Conservation (phyloP, 2,113 vertebrate genomes). For the Lipotes vexillifer region DNA sequence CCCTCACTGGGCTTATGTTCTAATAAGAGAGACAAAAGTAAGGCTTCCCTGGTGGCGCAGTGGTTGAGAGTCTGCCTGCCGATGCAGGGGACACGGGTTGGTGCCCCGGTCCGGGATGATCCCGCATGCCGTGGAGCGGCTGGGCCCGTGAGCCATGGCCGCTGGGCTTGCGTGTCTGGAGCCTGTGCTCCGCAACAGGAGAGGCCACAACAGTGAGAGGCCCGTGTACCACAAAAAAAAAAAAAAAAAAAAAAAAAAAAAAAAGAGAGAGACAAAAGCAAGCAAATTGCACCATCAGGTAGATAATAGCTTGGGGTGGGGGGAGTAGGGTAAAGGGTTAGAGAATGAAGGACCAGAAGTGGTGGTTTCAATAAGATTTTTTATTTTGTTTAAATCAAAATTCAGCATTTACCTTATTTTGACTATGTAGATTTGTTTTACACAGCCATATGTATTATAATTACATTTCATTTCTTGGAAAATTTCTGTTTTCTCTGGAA, state of each 20-base stretch:
- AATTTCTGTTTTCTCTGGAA: background rate
- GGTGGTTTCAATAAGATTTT: background rate
- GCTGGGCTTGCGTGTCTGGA: too few relatives aligned
- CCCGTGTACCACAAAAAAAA: too few relatives aligned
- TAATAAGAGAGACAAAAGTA: background rate
- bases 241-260: too few relatives aligned
- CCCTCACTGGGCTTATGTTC: background rate
- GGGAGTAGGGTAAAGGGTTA: background rate
- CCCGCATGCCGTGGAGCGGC: too few relatives aligned
- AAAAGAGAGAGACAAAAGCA: background rate
- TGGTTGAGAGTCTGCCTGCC: too few relatives aligned
- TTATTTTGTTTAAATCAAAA: background rate
- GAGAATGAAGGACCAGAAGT: background rate
- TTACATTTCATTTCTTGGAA: background rate
- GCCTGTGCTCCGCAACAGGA: too few relatives aligned
- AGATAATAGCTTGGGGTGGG: background rate
- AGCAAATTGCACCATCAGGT: background rate
- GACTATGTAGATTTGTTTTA: background rate
- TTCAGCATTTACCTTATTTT: background rate
- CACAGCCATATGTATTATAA: background rate
- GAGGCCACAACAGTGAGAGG: too few relatives aligned
- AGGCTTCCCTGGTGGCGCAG: too few relatives aligned
- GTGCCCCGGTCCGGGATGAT: too few relatives aligned
- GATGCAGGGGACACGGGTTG: too few relatives aligned
- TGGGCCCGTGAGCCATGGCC: too few relatives aligned